Evolutionary conservation across 2,797 vertebrate genomes (phyloP).

Genomic region (Myiotriccus ornatus): DNA sequence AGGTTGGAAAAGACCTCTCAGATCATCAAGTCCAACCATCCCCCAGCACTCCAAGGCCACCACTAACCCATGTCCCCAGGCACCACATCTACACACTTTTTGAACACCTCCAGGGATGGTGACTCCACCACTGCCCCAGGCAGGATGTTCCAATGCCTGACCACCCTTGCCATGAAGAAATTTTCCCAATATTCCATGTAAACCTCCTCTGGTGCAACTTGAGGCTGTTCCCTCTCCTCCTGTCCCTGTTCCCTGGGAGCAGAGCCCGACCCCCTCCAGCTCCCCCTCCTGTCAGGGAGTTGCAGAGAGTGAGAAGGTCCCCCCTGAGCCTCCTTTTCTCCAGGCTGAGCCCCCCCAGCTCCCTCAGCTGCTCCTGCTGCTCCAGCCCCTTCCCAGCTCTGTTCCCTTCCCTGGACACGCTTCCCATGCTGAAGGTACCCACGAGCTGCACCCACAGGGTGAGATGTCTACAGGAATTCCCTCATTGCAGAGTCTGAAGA

Average conservation of each 20-base stretch:
- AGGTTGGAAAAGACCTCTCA: neutral
- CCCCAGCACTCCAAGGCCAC: neutral
- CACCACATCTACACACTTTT: neutral
- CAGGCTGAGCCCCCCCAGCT: neutral
- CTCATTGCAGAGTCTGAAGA: neutral
- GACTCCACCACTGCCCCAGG: neutral
- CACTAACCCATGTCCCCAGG: neutral
- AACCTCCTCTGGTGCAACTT: rapidly evolving
- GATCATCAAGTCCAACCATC: neutral
- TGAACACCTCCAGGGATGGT: neutral
- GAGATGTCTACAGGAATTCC: neutral
- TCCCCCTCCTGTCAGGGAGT: neutral
- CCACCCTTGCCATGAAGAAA: neutral
- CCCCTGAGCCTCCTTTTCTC: neutral
- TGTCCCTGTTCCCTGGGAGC: neutral
- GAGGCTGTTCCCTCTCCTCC: rapidly evolving
- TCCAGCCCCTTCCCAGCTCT: neutral
- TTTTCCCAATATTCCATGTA: neutral
- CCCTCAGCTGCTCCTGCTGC: neutral
- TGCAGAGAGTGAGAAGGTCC: neutral
- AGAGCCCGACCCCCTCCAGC: neutral
- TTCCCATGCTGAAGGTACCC: neutral
- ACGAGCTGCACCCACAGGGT: rapidly evolving
- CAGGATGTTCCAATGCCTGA: neutral
- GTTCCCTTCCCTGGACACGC: rapidly evolving